Evolutionary conservation across 2,113 vertebrate genomes (phyloP).

Genomic region (Hylia prasina): DNA sequence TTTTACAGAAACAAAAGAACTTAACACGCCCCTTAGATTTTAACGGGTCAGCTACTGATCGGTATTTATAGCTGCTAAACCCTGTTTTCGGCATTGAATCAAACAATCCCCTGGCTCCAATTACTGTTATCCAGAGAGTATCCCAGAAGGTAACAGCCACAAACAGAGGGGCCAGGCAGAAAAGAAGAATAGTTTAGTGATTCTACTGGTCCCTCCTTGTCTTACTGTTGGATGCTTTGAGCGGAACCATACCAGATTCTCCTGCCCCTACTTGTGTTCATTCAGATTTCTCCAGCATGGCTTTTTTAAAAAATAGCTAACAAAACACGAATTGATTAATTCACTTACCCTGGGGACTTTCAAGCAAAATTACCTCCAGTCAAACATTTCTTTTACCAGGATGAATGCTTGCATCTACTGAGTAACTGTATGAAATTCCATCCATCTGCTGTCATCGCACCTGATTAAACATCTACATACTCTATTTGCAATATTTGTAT

Average conservation of each 20-base stretch:
- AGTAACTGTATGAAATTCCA: neutral
- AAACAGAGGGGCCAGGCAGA: neutral
- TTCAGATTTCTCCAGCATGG: neutral
- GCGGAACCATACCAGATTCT: neutral
- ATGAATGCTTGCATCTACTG: neutral
- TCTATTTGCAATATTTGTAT: neutral
- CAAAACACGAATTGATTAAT: neutral
- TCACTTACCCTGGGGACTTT: neutral
- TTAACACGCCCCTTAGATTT: neutral
- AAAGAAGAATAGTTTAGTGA: constrained; percentile 11
- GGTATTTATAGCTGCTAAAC: constrained; percentile 54
- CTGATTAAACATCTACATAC: neutral
- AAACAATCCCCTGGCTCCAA: constrained; percentile 42
- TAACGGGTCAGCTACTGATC: constrained; percentile 30
- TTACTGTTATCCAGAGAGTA: constrained; percentile 19
- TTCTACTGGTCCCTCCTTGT: neutral
- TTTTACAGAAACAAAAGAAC: constrained; percentile 8
- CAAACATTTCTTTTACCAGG: neutral
- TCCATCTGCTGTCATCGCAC: neutral
- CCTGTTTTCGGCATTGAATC: constrained; percentile 36
- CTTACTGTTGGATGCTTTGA: neutral
- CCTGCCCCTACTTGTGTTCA: neutral
- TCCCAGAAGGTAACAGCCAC: neutral
- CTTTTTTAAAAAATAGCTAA: neutral
- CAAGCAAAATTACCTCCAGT: neutral